A percentile compares a stretch with the other conserved stretches of the same genome.
phyloP scores from a whole-genome alignment of 2,888 invertebrate species.

The Dysmachus trigonus region DNA sequence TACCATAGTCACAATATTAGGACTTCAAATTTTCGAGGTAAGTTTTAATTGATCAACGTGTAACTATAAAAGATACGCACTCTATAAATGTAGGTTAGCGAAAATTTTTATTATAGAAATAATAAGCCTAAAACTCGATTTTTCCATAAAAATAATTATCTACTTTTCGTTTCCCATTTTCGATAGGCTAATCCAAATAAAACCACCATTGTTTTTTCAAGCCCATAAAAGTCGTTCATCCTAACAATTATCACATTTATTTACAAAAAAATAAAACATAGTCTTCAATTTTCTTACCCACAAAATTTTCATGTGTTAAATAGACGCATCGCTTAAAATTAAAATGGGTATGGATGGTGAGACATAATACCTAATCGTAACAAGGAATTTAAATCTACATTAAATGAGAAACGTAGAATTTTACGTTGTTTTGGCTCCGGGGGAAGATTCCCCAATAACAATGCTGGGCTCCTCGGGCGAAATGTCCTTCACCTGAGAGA shows the following conservation, averaged over 20 bases:
- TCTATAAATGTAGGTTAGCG: too few relatives aligned
- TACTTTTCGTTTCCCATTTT: too few relatives aligned
- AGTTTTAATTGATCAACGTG: too few relatives aligned
- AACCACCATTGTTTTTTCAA: too few relatives aligned
- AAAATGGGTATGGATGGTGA: not conserved
- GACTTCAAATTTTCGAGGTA: too few relatives aligned
- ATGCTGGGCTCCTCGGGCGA: constrained; percentile 56
- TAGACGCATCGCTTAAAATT: not conserved
- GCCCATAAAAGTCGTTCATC: not conserved
- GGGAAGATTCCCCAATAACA: constrained; percentile 41
- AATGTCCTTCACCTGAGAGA: constrained; percentile 56
- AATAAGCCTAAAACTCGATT: too few relatives aligned
- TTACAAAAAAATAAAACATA: not conserved
- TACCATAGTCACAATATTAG: too few relatives aligned
- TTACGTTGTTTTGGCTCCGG: not conserved
- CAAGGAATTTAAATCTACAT: not conserved
- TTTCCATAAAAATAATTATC: too few relatives aligned
- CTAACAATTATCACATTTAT: not conserved
- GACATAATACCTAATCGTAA: not conserved
- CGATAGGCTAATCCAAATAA: too few relatives aligned
- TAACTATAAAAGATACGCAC: too few relatives aligned
- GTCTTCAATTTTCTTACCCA: not conserved
- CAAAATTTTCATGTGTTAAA: not conserved
- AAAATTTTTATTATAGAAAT: too few relatives aligned
- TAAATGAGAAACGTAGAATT: not conserved